Conservation (phyloP, 2,113 vertebrate species). For the Xenopus borealis region DNA sequence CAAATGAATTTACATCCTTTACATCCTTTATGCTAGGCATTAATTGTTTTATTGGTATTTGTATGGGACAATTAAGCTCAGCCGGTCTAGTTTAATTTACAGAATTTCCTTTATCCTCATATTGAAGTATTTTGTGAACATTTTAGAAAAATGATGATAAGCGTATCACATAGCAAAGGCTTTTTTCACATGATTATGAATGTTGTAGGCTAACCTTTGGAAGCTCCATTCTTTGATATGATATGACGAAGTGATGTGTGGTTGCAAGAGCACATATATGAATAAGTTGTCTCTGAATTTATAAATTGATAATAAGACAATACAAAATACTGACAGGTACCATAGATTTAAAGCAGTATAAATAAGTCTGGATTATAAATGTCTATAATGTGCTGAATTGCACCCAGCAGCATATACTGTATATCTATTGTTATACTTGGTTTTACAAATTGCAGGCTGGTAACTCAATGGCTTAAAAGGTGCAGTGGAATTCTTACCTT, state of each 20-base stretch:
- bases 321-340: too few species aligned
- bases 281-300: too few species aligned
- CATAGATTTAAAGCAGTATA: too few species aligned
- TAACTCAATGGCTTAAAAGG: too few species aligned
- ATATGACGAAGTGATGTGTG: not conserved
- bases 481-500: too few species aligned
- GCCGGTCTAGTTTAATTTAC: not conserved
- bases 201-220: not conserved
- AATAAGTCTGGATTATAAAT: too few species aligned
- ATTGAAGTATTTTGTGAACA: constrained; percentile 4
- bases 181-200: constrained; percentile 18
- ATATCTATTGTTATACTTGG: too few species aligned
- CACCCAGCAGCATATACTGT: too few species aligned
- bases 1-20: not conserved
- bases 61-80: not conserved
- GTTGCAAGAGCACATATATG: too few species aligned
- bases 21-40: not conserved
- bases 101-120: not conserved
- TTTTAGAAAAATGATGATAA: not conserved
- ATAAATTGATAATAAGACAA: too few species aligned
- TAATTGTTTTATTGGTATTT: constrained; percentile 8
- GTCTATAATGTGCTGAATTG: too few species aligned
- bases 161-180: constrained; percentile 4
- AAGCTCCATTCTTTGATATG: not conserved
- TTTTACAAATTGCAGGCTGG: too few species aligned